Conservation (phyloP, 2,888 invertebrate genomes). For the Agapostemon virescens region DNA sequence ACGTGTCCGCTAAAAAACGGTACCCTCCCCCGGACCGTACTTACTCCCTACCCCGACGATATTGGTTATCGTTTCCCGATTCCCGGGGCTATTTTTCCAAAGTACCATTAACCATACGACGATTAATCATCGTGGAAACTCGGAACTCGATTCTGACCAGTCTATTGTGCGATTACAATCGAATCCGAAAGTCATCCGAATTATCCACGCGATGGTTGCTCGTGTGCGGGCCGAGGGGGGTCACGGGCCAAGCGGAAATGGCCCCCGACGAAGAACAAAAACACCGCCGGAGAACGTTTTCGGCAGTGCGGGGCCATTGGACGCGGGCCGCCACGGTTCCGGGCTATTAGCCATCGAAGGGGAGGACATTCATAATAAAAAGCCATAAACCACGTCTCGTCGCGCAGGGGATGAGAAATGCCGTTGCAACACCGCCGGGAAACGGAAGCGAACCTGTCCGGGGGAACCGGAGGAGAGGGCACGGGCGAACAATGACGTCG, state of each 20-base stretch:
- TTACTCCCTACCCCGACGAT: not conserved
- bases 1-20: not conserved
- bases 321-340: conserved; percentile 54
- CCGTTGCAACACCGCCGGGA: conserved; percentile 33
- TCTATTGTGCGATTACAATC: conserved; percentile 11
- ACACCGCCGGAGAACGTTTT: conserved; percentile 24
- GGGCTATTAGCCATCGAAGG: conserved; percentile 63
- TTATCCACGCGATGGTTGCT: not conserved
- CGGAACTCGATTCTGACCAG: not conserved
- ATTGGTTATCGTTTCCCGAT: conserved; percentile 9
- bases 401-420: conserved; percentile 25
- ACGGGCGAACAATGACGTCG: conserved; percentile 55
- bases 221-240: conserved; percentile 11
- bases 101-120: conserved; percentile 4
- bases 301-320: conserved; percentile 23
- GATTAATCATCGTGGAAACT: conserved; percentile 14
- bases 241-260: conserved; percentile 37
- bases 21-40: not conserved
- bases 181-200: conserved; percentile 1
- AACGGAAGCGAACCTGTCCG: conserved; percentile 66
- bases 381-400: conserved; percentile 54
- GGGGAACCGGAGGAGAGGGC: conserved; percentile 54
- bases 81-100: not conserved
- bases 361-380: conserved; percentile 61
- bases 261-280: conserved; percentile 26